A percentile compares a stretch with the other conserved stretches of the same genome.
phyloP scores from a whole-genome alignment of 2,888 invertebrate species.

The Octonoba sinensis region DNA sequence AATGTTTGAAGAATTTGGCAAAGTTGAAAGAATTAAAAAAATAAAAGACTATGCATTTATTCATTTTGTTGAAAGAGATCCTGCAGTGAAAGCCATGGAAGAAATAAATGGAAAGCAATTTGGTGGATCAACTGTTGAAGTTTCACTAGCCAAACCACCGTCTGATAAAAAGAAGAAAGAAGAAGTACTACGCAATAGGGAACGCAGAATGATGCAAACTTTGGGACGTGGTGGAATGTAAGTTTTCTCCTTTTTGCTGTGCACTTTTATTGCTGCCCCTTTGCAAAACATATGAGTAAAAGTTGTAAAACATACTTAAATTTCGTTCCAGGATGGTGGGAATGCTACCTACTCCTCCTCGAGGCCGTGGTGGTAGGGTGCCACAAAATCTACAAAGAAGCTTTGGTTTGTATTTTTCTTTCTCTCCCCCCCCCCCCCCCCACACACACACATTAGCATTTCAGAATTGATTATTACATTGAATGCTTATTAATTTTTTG shows the following conservation, averaged over 20 bases:
- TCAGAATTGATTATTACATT: too few species aligned
- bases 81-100: conserved; percentile 86
- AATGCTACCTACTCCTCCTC: conserved; percentile 63
- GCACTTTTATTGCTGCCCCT: neutral
- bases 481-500: conserved; percentile 2
- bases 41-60: conserved; percentile 99
- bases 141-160: conserved; percentile 98
- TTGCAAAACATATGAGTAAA: neutral
- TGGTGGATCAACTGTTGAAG: conserved; percentile 88
- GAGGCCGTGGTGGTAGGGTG: conserved; percentile 60
- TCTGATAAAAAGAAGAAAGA: conserved; percentile 99
- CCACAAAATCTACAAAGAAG: conserved; percentile 48
- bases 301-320: neutral
- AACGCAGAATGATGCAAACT: conserved; percentile 83
- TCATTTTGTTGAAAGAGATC: conserved; percentile 97
- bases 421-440: neutral
- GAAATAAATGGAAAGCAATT: conserved; percentile 69
- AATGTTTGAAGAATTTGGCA: conserved; percentile 92
- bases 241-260: conserved; percentile 11
- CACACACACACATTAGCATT: too few species aligned
- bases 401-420: conserved; percentile 23
- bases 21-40: conserved; percentile 98
- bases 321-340: conserved; percentile 51
- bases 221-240: conserved; percentile 67
- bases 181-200: conserved; percentile 90